These are phyloP conservation scores for Scolopax rusticola DNA, from an alignment of 2,797 vertebrate genomes.

Conservation along the genomic window DNA sequence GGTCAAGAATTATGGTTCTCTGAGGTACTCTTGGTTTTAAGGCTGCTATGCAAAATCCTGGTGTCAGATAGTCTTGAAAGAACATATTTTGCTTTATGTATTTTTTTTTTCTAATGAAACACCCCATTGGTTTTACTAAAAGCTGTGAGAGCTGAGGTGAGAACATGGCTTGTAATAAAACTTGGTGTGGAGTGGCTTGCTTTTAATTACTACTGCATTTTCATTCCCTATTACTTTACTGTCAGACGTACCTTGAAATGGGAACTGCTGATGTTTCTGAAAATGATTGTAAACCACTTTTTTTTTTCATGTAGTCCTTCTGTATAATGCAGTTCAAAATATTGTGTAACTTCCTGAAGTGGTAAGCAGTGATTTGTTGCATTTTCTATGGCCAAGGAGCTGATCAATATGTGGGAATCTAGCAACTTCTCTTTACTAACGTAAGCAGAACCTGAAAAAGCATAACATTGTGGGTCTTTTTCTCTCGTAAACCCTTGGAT, in stretches of 20 bases:
- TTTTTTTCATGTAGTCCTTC: background rate
- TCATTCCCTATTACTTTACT: background rate
- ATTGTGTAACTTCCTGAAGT: background rate
- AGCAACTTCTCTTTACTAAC: background rate
- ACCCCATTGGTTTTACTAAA: background rate
- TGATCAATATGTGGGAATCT: background rate
- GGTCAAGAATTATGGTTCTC: background rate
- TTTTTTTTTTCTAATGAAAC: background rate
- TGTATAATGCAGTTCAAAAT: background rate
- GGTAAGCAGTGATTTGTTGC: background rate
- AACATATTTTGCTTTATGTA: background rate
- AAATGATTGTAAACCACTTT: background rate
- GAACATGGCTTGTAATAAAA: conserved; percentile 22
- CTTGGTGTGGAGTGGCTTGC: background rate
- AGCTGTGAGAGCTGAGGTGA: background rate
- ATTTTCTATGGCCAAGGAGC: background rate
- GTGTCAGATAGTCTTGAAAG: background rate
- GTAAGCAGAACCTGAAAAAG: background rate
- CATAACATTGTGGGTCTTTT: background rate
- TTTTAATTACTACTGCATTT: conserved; percentile 18
- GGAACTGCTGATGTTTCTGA: background rate
- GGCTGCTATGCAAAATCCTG: background rate
- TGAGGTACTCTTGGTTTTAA: background rate
- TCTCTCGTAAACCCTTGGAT: background rate
- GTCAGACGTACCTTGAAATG: conserved; percentile 3